Evolutionary conservation across 2,113 vertebrate species (phyloP), one percentile per base, ranked within the genome.

Genomic region (Apistogramma diplotaenia): DNA sequence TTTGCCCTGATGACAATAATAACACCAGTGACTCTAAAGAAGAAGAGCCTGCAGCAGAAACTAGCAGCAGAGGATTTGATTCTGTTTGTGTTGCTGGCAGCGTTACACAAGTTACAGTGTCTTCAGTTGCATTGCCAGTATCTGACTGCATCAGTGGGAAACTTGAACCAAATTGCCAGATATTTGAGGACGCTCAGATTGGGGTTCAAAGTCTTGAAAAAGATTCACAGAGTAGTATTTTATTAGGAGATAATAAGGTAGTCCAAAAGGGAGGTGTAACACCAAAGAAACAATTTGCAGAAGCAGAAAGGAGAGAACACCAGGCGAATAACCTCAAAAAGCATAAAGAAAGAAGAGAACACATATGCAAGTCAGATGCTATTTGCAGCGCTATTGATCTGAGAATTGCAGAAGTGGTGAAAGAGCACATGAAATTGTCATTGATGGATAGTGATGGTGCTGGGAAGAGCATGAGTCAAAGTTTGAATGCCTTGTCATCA

Each of bases 401-500:
- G 54, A 93, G 94, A 72, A 96, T 96, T 70, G 93, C 95, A 23
- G 91, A 95, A 85, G 92, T 95, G 72, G 93, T 96, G 25, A 92
- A 94, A 72, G 93, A 95, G 78, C 93, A 94, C 25, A 67, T 92
- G 59, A 88, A 70, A n/a, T 25, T 84, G 77, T 90, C 90, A 29
- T 3, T 89, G 67, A 54, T 46, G 25, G 67, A 73, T 40, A 70
- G 18, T 12, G 33, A 74, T 40, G 21, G 29, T n/a, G 33, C 67
- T 16, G 13, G 59, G 43, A 85, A 85, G 35, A 65, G n/a, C 51
- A 57, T 33, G 37, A 86, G 58, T 79, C 71, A 78, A 55, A 89
- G 85, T 76, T 19, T 81, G 37, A 80, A 37, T 53, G 13, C 61
- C 1, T 60, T 85, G 65, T 43, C 84, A 40, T 82, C 77, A 11